Conservation (phyloP, 2,797 vertebrate genomes). For the Chelon labrosus region DNA sequence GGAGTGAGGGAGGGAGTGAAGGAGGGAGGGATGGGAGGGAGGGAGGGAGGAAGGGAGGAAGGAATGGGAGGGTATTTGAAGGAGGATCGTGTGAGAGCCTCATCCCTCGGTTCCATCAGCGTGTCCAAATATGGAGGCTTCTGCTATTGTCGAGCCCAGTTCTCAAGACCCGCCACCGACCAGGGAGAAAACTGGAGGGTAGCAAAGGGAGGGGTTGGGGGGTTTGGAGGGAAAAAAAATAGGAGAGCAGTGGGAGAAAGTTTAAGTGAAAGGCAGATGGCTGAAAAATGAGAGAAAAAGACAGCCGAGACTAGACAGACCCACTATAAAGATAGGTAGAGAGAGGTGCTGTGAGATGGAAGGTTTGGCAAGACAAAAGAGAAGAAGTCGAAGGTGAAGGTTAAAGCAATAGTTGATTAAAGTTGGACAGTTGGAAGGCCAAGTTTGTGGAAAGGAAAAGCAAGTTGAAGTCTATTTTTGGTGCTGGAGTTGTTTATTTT, state of each 20-base stretch:
- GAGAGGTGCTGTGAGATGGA: constrained; percentile 17
- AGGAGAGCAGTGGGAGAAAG: constrained; percentile 46
- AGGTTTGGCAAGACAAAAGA: constrained; percentile 20
- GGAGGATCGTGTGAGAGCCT: constrained; percentile 70
- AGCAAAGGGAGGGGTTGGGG: constrained; percentile 17
- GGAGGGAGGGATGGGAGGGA: constrained; percentile 46
- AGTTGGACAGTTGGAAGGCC: constrained; percentile 30
- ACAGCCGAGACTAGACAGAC: constrained; percentile 34
- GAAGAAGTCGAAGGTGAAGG: constrained; percentile 1
- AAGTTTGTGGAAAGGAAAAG: constrained; percentile 35
- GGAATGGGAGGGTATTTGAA: constrained; percentile 66
- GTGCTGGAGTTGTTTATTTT: constrained; percentile 59
- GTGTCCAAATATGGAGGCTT: constrained; percentile 88
- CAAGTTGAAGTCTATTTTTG: constrained; percentile 53
- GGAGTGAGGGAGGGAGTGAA: constrained; percentile 41
- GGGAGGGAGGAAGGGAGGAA: constrained; percentile 48
- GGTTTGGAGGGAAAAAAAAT: constrained; percentile 11
- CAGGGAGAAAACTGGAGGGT: constrained; percentile 55
- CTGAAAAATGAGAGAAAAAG: constrained; percentile 24
- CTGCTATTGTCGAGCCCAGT: constrained; percentile 71
- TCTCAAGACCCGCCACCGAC: constrained; percentile 74
- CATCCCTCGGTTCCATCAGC: constrained; percentile 77
- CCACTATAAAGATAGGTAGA: constrained; percentile 12
- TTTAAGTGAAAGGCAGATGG: constrained; percentile 40
- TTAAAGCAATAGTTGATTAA: constrained; percentile 18